Percentiles rank a stretch among this genome's conserved stretches.
phyloP scores from a whole-genome alignment of 2,797 vertebrate species.

The Enteromius viviparus region DNA sequence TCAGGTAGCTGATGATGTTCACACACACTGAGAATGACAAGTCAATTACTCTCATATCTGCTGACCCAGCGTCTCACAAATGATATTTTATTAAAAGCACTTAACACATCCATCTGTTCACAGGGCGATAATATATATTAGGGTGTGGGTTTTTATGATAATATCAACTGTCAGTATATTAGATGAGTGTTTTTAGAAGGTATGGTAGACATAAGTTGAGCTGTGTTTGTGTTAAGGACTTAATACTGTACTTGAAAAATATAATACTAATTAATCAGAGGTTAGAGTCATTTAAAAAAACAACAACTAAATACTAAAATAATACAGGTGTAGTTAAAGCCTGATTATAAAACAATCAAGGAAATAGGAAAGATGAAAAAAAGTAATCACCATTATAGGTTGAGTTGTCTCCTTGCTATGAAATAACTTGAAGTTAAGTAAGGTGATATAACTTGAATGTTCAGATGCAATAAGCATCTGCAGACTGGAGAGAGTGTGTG shows the following conservation, averaged over 20 bases:
- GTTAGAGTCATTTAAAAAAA: background rate
- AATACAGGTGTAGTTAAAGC: background rate
- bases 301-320: background rate
- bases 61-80: constrained; percentile 13
- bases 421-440: background rate
- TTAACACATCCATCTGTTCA: constrained; percentile 17
- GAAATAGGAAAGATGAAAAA: background rate
- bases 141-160: background rate
- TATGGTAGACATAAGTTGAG: background rate
- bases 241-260: background rate
- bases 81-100: background rate
- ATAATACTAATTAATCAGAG: background rate
- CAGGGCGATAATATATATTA: background rate
- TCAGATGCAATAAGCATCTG: background rate
- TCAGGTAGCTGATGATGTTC: background rate
- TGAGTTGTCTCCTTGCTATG: background rate
- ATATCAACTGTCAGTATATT: background rate
- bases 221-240: background rate
- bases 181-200: background rate
- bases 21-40: constrained; percentile 9
- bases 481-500: background rate
- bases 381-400: background rate
- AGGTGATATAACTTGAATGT: background rate
- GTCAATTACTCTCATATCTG: constrained; percentile 40
- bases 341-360: background rate